Base-by-base conservation (phyloP, 2,888 invertebrate species). In the Homarus gammarus region DNA sequence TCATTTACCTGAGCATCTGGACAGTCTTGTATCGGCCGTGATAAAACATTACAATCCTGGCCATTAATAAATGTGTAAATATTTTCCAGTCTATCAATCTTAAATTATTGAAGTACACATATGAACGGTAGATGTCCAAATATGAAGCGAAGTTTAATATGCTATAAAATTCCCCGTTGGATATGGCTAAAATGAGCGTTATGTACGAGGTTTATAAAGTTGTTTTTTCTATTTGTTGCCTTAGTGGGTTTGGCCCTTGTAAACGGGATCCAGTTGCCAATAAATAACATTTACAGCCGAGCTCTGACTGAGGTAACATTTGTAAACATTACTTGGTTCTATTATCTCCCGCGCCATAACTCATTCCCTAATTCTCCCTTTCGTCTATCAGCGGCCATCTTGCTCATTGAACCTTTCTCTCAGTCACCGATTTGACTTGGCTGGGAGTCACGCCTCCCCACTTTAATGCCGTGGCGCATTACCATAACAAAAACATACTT, bases 401-500 rank as follows among this genome's bases (percentile, higher is more conserved):
- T 61, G 87, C 83, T 75, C 87, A 87, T 87, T 77, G 83, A 68
- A 64, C 82, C 87, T 77, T 87, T 83, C 87, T 87, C 75, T 79
- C 89, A 84, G 78, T 84, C 89, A 49, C 72, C 84, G 84, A 84
- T 84, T 84, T 72, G 56, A 72, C 84, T 84, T 68, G 56, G 70
- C 51, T 27, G 40, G 36, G 31, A 84, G 89, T 84, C 89, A 84
- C 89, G 89, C 89, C 89, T 84, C 89, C 56, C 89, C 84, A 72
- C 89, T 89, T 89, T 84, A 89, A 84, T 84, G 84, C 89, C 79
- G 83, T 56, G 79, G n/a, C 78, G 31, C 27, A 89, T 89, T 89
- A 89, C 77, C 89, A 89, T 89, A 84, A 89, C 89, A 89, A 89
- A 88, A 89, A 89, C 89, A 89, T 84, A 89, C 84, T 89, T 36